Evolutionary conservation across 2,888 invertebrate genomes (phyloP).

Genomic region (Drosophila sordidula): DNA sequence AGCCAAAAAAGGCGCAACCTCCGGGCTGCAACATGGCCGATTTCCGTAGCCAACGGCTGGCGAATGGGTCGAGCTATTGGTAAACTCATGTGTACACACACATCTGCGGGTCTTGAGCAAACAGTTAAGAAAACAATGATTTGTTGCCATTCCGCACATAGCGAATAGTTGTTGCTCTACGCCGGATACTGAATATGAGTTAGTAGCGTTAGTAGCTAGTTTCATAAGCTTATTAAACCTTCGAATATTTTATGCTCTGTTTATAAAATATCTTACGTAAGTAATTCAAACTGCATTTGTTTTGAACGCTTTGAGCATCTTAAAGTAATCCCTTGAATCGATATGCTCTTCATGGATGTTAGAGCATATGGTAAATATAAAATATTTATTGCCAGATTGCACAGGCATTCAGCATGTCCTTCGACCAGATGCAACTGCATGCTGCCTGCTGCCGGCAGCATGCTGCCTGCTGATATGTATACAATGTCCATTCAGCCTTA

Average conservation of each 20-base stretch:
- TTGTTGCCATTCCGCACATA: background rate
- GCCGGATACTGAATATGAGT: background rate
- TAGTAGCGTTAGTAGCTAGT: background rate
- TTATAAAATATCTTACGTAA: background rate
- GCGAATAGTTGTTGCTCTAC: slow-evolving; percentile 30
- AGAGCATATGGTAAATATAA: slow-evolving; percentile 60
- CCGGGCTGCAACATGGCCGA: slow-evolving; percentile 31
- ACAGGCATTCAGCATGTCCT: slow-evolving; percentile 51
- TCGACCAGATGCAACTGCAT: slow-evolving; percentile 14
- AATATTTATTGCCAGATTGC: slow-evolving; percentile 77
- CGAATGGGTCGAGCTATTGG: slow-evolving; percentile 10
- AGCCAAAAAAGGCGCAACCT: slow-evolving; percentile 41
- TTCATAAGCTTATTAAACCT: no score
- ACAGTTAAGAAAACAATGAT: slow-evolving; percentile 37
- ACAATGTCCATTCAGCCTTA: slow-evolving; percentile 58
- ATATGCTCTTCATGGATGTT: slow-evolving; percentile 15
- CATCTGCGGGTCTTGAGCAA: slow-evolving; percentile 40
- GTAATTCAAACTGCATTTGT: background rate
- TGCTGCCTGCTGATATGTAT: slow-evolving; percentile 34
- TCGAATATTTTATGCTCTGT: no score
- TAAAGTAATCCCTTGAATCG: background rate
- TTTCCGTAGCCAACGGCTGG: slow-evolving; percentile 7
- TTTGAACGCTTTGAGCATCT: background rate
- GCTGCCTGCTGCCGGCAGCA: background rate
- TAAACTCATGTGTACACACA: slow-evolving; percentile 19